Conservation (phyloP, 2,113 vertebrate species). For the Phoxinus phoxinus region DNA sequence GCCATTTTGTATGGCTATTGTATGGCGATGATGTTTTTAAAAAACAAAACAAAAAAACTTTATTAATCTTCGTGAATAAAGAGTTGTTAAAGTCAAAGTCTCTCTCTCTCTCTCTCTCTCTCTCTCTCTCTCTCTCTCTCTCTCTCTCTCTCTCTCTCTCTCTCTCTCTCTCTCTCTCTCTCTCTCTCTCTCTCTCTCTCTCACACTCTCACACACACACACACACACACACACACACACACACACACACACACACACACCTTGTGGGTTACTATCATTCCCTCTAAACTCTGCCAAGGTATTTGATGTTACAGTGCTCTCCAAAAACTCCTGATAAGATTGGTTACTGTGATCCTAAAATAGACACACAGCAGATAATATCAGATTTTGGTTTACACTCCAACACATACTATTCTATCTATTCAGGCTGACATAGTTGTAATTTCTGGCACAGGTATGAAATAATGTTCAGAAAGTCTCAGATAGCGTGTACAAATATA, state of each 20-base stretch:
- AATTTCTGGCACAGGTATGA: background rate
- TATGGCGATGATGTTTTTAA: too few relatives aligned
- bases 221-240: background rate
- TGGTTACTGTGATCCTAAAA: constrained; percentile 10
- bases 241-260: background rate
- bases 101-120: background rate
- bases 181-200: constrained; percentile 5
- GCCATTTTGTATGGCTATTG: too few relatives aligned
- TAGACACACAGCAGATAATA: background rate
- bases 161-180: too few relatives aligned
- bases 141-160: too few relatives aligned
- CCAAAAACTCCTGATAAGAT: background rate
- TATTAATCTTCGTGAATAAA: too few relatives aligned
- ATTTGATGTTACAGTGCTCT: background rate
- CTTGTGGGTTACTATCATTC: background rate
- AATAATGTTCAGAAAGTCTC: background rate
- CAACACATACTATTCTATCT: background rate
- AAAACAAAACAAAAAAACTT: too few relatives aligned
- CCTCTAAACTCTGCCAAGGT: constrained; percentile 9
- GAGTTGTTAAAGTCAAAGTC: too few relatives aligned
- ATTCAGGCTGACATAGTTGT: background rate
- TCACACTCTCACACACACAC: background rate
- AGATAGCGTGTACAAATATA: background rate
- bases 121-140: too few relatives aligned
- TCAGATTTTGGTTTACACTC: background rate